Evolutionary conservation across 2,113 vertebrate genomes (phyloP), one percentile per base, ranked within the genome.

Genomic region (Dissostichus mawsoni): DNA sequence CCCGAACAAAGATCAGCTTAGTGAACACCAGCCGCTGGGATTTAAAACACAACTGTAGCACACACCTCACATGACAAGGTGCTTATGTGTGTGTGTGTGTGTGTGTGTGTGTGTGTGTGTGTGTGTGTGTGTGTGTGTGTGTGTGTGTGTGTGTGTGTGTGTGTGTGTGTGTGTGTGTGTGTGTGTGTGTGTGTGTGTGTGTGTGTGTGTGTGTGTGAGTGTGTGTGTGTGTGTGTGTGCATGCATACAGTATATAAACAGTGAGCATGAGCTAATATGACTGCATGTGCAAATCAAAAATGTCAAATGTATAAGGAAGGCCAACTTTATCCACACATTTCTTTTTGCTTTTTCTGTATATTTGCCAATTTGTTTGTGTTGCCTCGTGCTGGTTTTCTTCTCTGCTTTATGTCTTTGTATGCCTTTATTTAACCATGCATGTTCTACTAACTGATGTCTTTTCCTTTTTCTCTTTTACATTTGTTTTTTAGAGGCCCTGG

Each of bases 1-100:
- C 25, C 18, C 20, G 14, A 53, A 53, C 57, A 70, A 56, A 80
- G 69, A 87, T 75, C 74, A 75, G 61, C 77, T 74, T 63, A 70
- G 71, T 79, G 67, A 81, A 79, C 78, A 78, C 71, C 72, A 82
- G 78, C 84, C 33, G 23, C 58, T 25, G 64, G 67, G 86, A 66
- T 76, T 73, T 69, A 53, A 79, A 53, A 48, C 66, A 56, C 55
- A 41, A 64, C 66, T 33, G 52, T 55, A 63, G 1, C 69, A 41
- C 83, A 78, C 74, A 62, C 48, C 57, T 68, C 74, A 55, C 76
- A 77, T 66, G 64, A 74, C 11, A 1, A 3, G 10, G 44, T 36
- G 61, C 20, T 13, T 13, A 56, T 41, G 64, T 68, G 74, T 44
- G 17, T 69, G 67, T 52, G 18, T 63, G 62, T 67, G 36, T 48